Evolutionary conservation across 2,888 invertebrate species (phyloP).

Genomic region (Apodemia mormo): DNA sequence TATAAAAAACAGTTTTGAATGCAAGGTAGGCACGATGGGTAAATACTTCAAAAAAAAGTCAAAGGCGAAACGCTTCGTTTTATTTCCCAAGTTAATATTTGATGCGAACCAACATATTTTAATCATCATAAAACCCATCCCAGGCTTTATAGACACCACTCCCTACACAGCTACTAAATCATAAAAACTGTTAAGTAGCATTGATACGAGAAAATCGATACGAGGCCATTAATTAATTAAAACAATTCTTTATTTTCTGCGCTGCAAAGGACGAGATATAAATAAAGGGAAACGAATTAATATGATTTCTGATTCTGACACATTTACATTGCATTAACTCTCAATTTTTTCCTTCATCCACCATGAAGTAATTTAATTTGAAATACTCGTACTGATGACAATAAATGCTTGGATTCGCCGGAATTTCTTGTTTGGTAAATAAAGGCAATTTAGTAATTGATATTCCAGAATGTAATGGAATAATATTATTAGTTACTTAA

Average conservation of each 20-base stretch:
- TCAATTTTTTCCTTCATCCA: slow-evolving; percentile 70
- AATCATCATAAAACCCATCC: slow-evolving; percentile 41
- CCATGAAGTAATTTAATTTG: slow-evolving; percentile 75
- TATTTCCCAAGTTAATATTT: slow-evolving; percentile 31
- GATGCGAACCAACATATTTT: slow-evolving; percentile 36
- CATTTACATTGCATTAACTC: slow-evolving; percentile 42
- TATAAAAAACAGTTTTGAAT: slow-evolving; percentile 10
- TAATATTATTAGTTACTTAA: slow-evolving; percentile 18
- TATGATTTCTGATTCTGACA: slow-evolving; percentile 13
- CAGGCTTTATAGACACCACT: slow-evolving; percentile 36
- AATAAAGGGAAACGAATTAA: slow-evolving; percentile 13
- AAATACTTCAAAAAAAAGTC: slow-evolving; percentile 22
- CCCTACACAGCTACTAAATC: slow-evolving; percentile 35
- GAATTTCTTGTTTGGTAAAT: slow-evolving; percentile 23
- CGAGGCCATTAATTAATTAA: slow-evolving; percentile 28
- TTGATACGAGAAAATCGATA: slow-evolving; percentile 31
- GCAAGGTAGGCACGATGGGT: slow-evolving; percentile 8
- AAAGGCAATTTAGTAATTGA: slow-evolving; percentile 20
- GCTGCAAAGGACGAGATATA: slow-evolving; percentile 27
- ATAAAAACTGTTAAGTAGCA: slow-evolving; percentile 34
- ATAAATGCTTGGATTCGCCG: slow-evolving; percentile 53
- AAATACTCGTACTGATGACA: slow-evolving; percentile 58
- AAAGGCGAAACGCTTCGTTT: slow-evolving; percentile 27
- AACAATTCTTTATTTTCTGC: slow-evolving; percentile 43
- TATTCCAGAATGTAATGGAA: slow-evolving; percentile 21